Percentiles rank a stretch among this genome's conserved stretches.
phyloP scores from a whole-genome alignment of 2,888 invertebrate genomes.

The Drosophila emarginata region DNA sequence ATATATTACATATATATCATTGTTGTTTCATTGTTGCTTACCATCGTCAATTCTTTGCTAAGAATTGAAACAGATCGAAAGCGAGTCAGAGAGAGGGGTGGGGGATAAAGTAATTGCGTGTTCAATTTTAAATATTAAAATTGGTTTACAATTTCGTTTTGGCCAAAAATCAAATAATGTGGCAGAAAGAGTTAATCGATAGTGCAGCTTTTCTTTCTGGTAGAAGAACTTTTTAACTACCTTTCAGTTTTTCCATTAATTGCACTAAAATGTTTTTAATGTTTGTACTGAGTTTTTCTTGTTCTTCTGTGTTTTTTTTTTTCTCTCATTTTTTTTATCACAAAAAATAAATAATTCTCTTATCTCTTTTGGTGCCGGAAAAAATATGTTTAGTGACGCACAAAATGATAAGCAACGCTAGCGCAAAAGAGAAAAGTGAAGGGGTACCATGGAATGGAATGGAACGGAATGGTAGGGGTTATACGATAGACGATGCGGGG shows the following conservation, averaged over 20 bases:
- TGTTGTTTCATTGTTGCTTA: too few relatives aligned
- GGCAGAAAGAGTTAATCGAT: too few relatives aligned
- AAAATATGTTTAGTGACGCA: constrained; percentile 41
- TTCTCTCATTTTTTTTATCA: constrained; percentile 32
- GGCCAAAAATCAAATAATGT: too few relatives aligned
- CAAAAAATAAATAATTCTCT: constrained; percentile 25
- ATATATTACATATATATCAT: too few relatives aligned
- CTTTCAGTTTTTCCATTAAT: constrained; percentile 40
- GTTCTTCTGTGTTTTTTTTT: constrained; percentile 4
- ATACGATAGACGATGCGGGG: too few relatives aligned
- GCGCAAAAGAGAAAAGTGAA: neutral
- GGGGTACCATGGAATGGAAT: too few relatives aligned
- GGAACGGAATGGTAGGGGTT: too few relatives aligned
- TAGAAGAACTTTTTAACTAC: neutral
- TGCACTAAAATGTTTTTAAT: constrained; percentile 62
- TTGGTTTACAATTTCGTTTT: neutral
- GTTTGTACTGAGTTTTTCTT: constrained; percentile 50
- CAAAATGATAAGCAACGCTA: neutral
- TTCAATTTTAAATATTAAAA: too few relatives aligned
- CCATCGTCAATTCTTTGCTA: too few relatives aligned
- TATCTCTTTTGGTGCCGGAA: constrained; percentile 33
- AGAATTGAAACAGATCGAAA: too few relatives aligned
- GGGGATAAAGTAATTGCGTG: too few relatives aligned
- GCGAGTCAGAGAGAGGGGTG: too few relatives aligned
- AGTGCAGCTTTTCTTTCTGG: constrained; percentile 1